Conservation (phyloP, 2,888 invertebrate genomes). For the Prosopocoilus inquinatus region DNA sequence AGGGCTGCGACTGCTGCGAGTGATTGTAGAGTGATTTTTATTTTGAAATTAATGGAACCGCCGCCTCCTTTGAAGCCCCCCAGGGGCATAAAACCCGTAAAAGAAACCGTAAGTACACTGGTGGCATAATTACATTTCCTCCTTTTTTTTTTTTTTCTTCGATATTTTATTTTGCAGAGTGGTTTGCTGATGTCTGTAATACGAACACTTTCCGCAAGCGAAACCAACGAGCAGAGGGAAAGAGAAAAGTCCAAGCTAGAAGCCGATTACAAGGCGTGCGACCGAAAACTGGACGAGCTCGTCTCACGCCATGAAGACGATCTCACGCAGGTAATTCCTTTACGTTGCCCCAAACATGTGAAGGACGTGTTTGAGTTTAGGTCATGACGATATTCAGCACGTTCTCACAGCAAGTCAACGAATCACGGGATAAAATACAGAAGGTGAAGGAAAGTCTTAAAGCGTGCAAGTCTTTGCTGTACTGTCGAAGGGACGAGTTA, state of each 20-base stretch:
- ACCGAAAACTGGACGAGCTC: constrained; percentile 82
- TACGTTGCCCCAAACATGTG: neutral
- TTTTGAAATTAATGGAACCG: constrained; percentile 10
- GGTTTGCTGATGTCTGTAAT: constrained; percentile 93
- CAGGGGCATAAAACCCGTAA: constrained; percentile 79
- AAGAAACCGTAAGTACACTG: constrained; percentile 68
- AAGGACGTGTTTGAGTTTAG: constrained; percentile 31
- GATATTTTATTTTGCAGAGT: constrained; percentile 57
- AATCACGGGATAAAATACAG: constrained; percentile 72
- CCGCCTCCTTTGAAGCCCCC: constrained; percentile 82
- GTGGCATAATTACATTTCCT: neutral
- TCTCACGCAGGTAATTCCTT: constrained; percentile 71
- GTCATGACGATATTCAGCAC: constrained; percentile 69
- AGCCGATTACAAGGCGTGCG: constrained; percentile 89
- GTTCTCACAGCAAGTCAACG: constrained; percentile 73
- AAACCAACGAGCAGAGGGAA: constrained; percentile 89
- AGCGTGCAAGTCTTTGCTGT: constrained; percentile 80
- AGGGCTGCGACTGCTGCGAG: no score
- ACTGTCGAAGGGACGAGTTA: constrained; percentile 89
- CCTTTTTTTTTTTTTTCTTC: neutral
- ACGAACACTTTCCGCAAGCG: constrained; percentile 89
- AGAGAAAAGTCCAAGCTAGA: constrained; percentile 92
- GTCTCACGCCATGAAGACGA: constrained; percentile 87
- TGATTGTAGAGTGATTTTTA: no score
- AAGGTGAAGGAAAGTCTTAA: constrained; percentile 78